These are phyloP conservation scores for Phenganax stokvisi DNA, from an alignment of 92 coral and sea anemone genomes.

Conservation along the genomic window DNA sequence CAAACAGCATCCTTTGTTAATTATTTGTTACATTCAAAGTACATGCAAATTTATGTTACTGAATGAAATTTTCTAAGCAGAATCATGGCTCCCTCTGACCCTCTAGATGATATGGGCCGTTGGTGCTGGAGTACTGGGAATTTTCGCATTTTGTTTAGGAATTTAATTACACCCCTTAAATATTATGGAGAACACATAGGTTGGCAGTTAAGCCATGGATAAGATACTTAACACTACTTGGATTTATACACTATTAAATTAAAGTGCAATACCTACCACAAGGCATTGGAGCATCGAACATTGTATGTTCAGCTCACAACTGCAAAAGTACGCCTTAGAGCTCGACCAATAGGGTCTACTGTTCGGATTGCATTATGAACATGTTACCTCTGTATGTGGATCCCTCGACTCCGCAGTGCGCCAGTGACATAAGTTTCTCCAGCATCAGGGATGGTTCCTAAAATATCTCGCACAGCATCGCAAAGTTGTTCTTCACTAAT, in stretches of 20 bases:
- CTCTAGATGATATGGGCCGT: too few species aligned
- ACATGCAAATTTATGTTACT: too few species aligned
- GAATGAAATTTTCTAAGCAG: too few species aligned
- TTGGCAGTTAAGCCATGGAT: background rate
- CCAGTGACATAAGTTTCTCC: slow-evolving; percentile 45
- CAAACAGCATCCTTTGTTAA: too few species aligned
- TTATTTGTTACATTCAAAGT: too few species aligned
- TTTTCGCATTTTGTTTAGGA: too few species aligned
- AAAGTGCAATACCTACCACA: slow-evolving; percentile 2
- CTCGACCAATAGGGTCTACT: slow-evolving; percentile 45
- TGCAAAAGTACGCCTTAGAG: slow-evolving; percentile 39
- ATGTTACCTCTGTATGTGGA: slow-evolving; percentile 31
- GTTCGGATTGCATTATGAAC: slow-evolving; percentile 30
- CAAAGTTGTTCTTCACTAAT: slow-evolving; percentile 36
- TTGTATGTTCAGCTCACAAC: slow-evolving; percentile 32
- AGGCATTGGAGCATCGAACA: slow-evolving; percentile 38
- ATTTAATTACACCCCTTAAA: too few species aligned
- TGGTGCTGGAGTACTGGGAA: too few species aligned
- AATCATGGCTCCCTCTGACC: too few species aligned
- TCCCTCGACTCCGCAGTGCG: slow-evolving; percentile 29
- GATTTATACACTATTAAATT: too few species aligned
- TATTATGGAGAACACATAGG: too few species aligned
- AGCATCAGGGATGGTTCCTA: slow-evolving; percentile 29
- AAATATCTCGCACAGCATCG: slow-evolving; percentile 33
- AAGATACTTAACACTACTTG: background rate